Evolutionary conservation across 2,113 vertebrate genomes (phyloP).

Genomic region (Brachypodius melanocephalos): DNA sequence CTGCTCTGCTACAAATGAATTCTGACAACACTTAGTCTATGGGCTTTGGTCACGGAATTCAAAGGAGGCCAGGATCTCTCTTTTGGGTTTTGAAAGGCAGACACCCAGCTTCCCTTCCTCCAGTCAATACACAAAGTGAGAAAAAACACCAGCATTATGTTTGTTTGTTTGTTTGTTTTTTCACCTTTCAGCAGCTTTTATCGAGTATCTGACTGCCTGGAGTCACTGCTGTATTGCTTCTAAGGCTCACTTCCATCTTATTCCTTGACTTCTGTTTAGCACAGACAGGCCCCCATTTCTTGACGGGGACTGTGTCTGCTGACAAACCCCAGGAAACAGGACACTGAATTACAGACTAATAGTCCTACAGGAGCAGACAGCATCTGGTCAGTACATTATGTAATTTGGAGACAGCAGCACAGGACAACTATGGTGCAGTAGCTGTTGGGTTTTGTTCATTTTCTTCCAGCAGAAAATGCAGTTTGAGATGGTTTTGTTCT

Average conservation of each 20-base stretch:
- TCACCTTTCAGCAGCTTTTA: not conserved
- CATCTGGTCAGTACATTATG: not conserved
- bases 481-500: not conserved
- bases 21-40: not conserved
- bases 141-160: not conserved
- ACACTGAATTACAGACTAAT: not conserved
- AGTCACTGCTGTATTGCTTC: not conserved
- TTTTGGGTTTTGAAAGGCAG: not conserved
- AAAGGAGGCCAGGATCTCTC: not conserved
- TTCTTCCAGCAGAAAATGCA: constrained; percentile 9
- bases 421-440: not conserved
- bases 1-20: not conserved
- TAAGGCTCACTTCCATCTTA: not conserved
- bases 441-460: not conserved
- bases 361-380: not conserved
- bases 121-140: not conserved
- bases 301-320: not conserved
- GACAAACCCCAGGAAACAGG: not conserved
- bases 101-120: not conserved
- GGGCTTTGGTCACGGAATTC: not conserved
- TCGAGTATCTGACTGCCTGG: not conserved
- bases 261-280: not conserved
- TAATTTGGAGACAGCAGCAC: not conserved
- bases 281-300: not conserved
- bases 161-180: not conserved